Base-by-base conservation (phyloP, 2,113 vertebrate genomes). In the Prunella himalayana region DNA sequence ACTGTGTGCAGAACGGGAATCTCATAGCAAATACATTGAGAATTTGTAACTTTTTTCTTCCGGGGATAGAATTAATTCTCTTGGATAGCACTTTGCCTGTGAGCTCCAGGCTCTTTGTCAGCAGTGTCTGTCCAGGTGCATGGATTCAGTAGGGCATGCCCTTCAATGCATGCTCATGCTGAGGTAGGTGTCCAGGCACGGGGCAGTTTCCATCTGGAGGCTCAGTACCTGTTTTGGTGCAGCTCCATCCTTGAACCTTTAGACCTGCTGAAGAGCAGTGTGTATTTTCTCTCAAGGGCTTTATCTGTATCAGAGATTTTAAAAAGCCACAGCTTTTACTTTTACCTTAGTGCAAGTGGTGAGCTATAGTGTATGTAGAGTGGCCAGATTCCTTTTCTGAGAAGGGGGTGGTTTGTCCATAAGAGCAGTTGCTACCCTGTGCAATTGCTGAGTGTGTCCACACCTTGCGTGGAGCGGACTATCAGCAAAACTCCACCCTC, bases 341-440 rank as follows among this genome's bases (percentile, higher is more conserved):
- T 28, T 15, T 42, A 86, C 50, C 35, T 76, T 66, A 31, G 35
- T 2, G 2, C 1, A 0, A 73, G 64, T 28, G 61, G 10, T 8
- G 13, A 28, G 7, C 23, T 2, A 1, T 22, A 25, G 61, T 7
- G 10, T 39, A 5, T 3, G 3, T 35, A 14, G 27, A 7, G 51
- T 27, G 33, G 42, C n/a, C 35, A 23, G 3, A 24, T 44, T 35
- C 35, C n/a, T 66, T 66, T 50, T 75, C 47, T 2, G 3, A 57
- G 44, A 64, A 10, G 7, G 16, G 28, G 25, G 2, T 91, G 31
- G 15, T 71, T 65, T 53, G 30, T 54, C 57, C 11, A 0, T 14
- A 23, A 41, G 61, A 68, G 53, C 35, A 50, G 39, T 35, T 89
- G 53, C 57, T 3, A 2, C 41, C 24, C 47, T 13, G 4, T 49